Evolutionary conservation across 2,888 invertebrate genomes (phyloP).

Genomic region (Junonia oenone): DNA sequence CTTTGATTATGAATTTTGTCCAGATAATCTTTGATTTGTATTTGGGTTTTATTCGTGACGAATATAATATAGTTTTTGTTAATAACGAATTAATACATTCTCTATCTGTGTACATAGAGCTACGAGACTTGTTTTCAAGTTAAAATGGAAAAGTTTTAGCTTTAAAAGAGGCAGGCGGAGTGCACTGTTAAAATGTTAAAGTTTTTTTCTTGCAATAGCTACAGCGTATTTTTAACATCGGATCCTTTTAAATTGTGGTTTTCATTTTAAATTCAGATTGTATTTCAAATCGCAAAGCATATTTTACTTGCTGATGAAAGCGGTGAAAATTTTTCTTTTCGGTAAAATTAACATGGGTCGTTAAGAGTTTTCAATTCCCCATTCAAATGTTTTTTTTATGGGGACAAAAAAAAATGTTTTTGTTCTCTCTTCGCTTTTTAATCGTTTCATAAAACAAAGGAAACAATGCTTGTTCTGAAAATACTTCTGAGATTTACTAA

Average conservation of each 20-base stretch:
- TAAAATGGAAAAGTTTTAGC: conserved; percentile 66
- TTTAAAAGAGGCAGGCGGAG: conserved; percentile 48
- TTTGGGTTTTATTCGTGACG: neutral
- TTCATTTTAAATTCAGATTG: conserved; percentile 38
- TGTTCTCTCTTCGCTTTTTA: conserved; percentile 51
- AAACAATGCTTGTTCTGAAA: conserved; percentile 53
- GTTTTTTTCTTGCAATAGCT: conserved; percentile 38
- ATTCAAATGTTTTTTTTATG: conserved; percentile 59
- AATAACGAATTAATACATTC: neutral
- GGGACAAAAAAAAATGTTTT: conserved; percentile 53
- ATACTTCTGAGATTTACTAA: conserved; percentile 34
- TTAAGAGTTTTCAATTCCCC: conserved; percentile 57
- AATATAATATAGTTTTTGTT: neutral
- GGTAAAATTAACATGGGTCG: conserved; percentile 45
- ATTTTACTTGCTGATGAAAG: conserved; percentile 18
- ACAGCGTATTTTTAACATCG: conserved; percentile 30
- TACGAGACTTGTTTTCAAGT: conserved; percentile 31
- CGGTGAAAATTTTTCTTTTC: conserved; percentile 11
- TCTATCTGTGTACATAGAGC: neutral
- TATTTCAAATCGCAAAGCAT: conserved; percentile 24
- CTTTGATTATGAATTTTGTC: neutral
- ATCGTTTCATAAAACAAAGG: conserved; percentile 65
- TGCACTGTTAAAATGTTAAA: conserved; percentile 53
- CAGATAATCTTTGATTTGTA: neutral
- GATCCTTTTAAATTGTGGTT: conserved; percentile 23